Percentiles rank a stretch among this genome's conserved stretches.
phyloP scores from a whole-genome alignment of 2,888 invertebrate species.

The Salticus scenicus region DNA sequence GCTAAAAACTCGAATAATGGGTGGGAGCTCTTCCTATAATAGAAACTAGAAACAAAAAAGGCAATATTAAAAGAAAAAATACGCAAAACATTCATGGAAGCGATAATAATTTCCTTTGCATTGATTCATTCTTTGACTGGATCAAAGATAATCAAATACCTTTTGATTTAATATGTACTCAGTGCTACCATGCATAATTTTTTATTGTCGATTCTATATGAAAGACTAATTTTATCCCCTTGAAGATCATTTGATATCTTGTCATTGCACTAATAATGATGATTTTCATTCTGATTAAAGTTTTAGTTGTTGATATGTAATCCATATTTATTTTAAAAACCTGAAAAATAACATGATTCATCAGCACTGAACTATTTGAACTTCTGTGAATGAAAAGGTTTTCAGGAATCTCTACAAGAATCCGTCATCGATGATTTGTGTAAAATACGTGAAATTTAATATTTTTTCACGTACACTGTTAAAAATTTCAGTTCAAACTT shows the following conservation, averaged over 20 bases:
- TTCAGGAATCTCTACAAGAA: too few species aligned
- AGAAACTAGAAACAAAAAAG: neutral
- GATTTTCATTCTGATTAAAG: conserved; percentile 28
- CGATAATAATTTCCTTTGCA: neutral
- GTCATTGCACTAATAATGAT: conserved; percentile 43
- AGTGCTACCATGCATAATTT: conserved; percentile 29
- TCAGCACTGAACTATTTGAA: too few species aligned
- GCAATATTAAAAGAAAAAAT: conserved; percentile 1
- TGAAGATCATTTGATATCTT: conserved; percentile 43
- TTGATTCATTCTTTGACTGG: neutral
- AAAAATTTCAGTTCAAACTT: too few species aligned
- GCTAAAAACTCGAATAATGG: conserved; percentile 6
- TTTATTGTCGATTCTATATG: conserved; percentile 14
- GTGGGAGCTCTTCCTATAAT: neutral
- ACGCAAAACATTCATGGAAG: neutral
- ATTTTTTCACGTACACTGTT: too few species aligned
- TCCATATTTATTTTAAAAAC: too few species aligned
- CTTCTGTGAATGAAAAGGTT: too few species aligned
- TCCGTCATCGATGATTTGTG: too few species aligned
- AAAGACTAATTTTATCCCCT: conserved; percentile 30
- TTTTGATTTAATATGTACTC: conserved; percentile 36
- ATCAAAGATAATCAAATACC: conserved; percentile 31
- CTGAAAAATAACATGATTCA: too few species aligned
- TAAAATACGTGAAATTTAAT: too few species aligned
- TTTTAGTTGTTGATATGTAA: too few species aligned